Base-by-base conservation (phyloP, 2,888 invertebrate species). In the Tholera decimalis region DNA sequence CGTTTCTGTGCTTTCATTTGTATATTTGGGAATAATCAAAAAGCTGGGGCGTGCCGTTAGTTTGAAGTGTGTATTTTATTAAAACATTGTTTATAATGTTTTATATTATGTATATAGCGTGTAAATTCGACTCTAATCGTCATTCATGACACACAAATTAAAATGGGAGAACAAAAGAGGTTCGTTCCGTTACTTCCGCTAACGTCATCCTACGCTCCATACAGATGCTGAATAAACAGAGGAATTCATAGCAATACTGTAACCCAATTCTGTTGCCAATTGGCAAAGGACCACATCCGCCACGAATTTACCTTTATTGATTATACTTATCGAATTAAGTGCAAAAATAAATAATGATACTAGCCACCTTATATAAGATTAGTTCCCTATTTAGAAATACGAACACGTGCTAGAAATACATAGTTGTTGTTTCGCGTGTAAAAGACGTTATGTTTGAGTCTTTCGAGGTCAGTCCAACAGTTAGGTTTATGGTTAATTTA, bases 141-240 rank as follows among this genome's bases (percentile, higher is more conserved):
- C 83, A 87, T 87, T 85, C 86, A 85, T 88, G 88, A 85, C 87
- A 88, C 82, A 88, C 73, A 87, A 88, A 87, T 88, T 86, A 86
- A 83, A 84, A 81, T 71, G 70, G 64, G 72, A 85, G 84, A 88
- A 88, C 88, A 88, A 88, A 88, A 85, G 86, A 85, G 82, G 73
- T 84, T 78, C 77, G 67, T 83, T 77, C 90, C 90, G 90, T 90
- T 90, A 90, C 82, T 86, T 90, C 90, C 90, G 90, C 73, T 82
- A 79, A 84, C 89, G 88, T 89, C 87, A 89, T 76, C 58, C 71
- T 83, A 73, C 71, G 73, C 59, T 80, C 77, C 67, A 79, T 77
- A 80, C 82, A 82, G 85, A 83, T 84, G 81, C 80, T 85, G 84
- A 83, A 88, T 85, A 84, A 85, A 87, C 79, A 86, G 83, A 83